A percentile compares a stretch with the other conserved stretches of the same genome.
phyloP scores from a whole-genome alignment of 35 echinoderm and acorn worm genomes.

The Apostichopus californicus region DNA sequence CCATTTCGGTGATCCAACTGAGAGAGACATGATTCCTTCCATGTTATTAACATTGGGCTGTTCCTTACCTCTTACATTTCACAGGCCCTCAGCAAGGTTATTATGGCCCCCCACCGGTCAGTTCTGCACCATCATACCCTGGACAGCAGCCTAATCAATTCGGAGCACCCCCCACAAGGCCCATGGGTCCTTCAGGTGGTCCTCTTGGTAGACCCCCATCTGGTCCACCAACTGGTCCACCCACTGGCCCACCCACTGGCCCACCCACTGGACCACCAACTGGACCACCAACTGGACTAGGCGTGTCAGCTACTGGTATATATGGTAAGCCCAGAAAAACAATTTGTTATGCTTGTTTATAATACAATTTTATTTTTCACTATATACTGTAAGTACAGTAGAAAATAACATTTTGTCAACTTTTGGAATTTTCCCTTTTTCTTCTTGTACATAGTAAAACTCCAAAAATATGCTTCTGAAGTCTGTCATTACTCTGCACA shows the following conservation, averaged over 20 bases:
- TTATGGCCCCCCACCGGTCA: slow-evolving; percentile 36
- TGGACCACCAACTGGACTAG: slow-evolving; percentile 47
- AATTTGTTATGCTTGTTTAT: neutral
- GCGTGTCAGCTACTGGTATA: slow-evolving; percentile 42
- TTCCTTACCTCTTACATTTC: too few relatives aligned
- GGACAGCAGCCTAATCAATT: slow-evolving; percentile 5
- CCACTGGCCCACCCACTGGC: slow-evolving; percentile 15
- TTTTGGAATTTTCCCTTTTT: too few relatives aligned
- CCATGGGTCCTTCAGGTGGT: slow-evolving; percentile 23
- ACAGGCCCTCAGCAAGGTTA: slow-evolving; percentile 12
- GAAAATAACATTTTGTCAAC: too few relatives aligned
- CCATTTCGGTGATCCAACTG: too few relatives aligned
- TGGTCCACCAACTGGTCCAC: slow-evolving; percentile 38
- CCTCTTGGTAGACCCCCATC: slow-evolving; percentile 51
- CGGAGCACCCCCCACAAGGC: slow-evolving; percentile 52
- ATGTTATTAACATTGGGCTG: too few relatives aligned
- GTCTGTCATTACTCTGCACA: too few relatives aligned
- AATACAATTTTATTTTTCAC: neutral
- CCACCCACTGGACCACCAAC: too few relatives aligned
- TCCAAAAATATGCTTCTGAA: too few relatives aligned
- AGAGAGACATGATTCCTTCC: too few relatives aligned
- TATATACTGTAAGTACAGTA: too few relatives aligned
- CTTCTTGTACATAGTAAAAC: too few relatives aligned
- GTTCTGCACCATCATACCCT: slow-evolving; percentile 2
- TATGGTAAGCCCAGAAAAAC: slow-evolving; percentile 31